Percentiles rank a stretch among this genome's conserved stretches.
phyloP scores from a whole-genome alignment of 2,888 invertebrate genomes.

The Camponotus fellah region DNA sequence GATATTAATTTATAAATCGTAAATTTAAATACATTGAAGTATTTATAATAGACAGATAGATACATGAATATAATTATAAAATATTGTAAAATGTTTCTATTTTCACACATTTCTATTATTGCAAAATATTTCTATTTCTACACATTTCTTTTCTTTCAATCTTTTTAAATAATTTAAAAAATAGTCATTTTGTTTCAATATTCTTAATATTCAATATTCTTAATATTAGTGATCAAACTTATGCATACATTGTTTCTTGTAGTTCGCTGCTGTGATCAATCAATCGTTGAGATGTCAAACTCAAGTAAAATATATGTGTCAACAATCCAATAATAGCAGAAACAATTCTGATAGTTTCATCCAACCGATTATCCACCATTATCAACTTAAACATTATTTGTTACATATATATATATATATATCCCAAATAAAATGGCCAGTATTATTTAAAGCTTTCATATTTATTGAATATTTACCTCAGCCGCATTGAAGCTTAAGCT shows the following conservation, averaged over 20 bases:
- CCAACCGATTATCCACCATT: not conserved
- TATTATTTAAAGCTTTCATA: not conserved
- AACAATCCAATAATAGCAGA: not conserved
- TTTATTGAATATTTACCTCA: constrained; percentile 33
- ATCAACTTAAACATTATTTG: not conserved
- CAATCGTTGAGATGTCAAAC: constrained; percentile 14
- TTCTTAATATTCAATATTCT: not conserved
- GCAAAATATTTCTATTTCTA: not conserved
- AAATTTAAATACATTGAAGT: not conserved
- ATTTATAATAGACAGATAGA: not conserved
- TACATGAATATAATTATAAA: not conserved
- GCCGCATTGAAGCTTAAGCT: constrained; percentile 17
- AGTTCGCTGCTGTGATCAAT: constrained; percentile 30
- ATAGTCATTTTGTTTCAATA: not conserved
- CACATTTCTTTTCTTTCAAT: not conserved
- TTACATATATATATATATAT: not conserved
- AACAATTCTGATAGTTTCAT: constrained; percentile 15
- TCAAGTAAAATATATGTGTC: constrained; percentile 11
- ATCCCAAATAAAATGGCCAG: not conserved
- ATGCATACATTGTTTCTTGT: constrained; percentile 26
- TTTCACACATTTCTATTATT: not conserved
- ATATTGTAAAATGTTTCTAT: not conserved
- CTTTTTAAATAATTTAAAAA: not conserved
- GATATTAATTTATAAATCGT: not conserved
- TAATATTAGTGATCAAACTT: not conserved